phyloP scores from a whole-genome alignment of 2,888 invertebrate species.

The Lissocephala sabroskyi region DNA sequence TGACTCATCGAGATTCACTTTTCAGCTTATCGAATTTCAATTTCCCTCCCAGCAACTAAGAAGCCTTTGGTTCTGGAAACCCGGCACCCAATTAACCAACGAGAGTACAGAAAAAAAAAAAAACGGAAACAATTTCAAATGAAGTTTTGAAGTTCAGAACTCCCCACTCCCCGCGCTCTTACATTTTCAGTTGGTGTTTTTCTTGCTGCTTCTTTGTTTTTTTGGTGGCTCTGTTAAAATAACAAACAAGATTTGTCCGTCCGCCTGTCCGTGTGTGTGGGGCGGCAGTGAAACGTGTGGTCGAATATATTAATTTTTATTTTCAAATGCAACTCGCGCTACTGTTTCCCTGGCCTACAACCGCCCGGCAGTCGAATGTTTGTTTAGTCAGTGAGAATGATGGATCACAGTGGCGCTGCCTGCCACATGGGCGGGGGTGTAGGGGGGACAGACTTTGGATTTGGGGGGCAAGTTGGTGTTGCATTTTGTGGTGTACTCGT shows the following conservation, averaged over 20 bases:
- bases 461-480: too few relatives aligned
- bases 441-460: too few relatives aligned
- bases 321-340: conserved; percentile 53
- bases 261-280: background rate
- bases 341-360: conserved; percentile 13
- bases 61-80: too few relatives aligned
- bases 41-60: too few relatives aligned
- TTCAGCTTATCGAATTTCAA: too few relatives aligned
- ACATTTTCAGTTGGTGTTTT: conserved; percentile 7
- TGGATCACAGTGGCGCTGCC: conserved; percentile 44
- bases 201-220: background rate
- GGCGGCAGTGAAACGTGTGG: conserved; percentile 44
- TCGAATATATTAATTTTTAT: conserved; percentile 65
- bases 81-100: too few relatives aligned
- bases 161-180: background rate
- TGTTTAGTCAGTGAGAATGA: conserved; percentile 58
- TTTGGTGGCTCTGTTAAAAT: background rate
- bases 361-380: too few relatives aligned
- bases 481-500: too few relatives aligned
- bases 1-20: too few relatives aligned
- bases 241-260: background rate
- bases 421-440: too few relatives aligned
- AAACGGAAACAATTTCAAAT: conserved; percentile 49
- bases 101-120: too few relatives aligned
- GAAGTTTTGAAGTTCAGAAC: conserved; percentile 12